phyloP scores from a whole-genome alignment of 2,797 vertebrate species.

The Melanotaenia pygmaea region DNA sequence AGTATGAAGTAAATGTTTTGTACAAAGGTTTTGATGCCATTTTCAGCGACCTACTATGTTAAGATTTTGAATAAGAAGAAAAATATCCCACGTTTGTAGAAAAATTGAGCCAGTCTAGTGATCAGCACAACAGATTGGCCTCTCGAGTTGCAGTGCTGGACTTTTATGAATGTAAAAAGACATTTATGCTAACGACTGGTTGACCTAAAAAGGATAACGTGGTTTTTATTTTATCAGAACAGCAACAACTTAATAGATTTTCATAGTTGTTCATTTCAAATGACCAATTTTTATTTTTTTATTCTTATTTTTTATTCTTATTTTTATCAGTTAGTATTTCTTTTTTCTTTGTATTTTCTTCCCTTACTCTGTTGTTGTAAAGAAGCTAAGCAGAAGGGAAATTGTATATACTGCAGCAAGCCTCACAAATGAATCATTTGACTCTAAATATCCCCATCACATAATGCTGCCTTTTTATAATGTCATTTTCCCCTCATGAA shows the following conservation, averaged over 20 bases:
- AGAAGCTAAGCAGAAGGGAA: conserved; percentile 37
- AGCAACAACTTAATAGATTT: conserved; percentile 6
- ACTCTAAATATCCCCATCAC: neutral
- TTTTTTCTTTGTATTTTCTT: neutral
- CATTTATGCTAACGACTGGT: conserved; percentile 13
- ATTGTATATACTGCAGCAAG: conserved; percentile 49
- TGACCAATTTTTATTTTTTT: conserved; percentile 6
- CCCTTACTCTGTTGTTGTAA: neutral
- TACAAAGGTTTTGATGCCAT: conserved; percentile 32
- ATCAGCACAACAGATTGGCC: conserved; percentile 63
- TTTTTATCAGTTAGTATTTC: neutral
- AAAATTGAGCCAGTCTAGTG: conserved; percentile 14
- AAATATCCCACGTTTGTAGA: conserved; percentile 54
- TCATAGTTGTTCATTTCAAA: conserved; percentile 50
- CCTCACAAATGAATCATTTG: conserved; percentile 6
- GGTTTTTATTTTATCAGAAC: conserved; percentile 9
- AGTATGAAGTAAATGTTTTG: conserved; percentile 22
- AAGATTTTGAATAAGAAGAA: conserved; percentile 17
- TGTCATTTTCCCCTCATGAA: conserved; percentile 31
- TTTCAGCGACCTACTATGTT: conserved; percentile 11
- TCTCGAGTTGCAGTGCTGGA: conserved; percentile 67
- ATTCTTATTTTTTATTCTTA: neutral
- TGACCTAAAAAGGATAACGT: conserved; percentile 21
- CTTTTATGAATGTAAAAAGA: conserved; percentile 71
- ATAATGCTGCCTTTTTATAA: conserved; percentile 39